Evolutionary conservation across 1,140 invertebrate genomes (phyloP).

Genomic region (Panagrolaimus sp.): DNA sequence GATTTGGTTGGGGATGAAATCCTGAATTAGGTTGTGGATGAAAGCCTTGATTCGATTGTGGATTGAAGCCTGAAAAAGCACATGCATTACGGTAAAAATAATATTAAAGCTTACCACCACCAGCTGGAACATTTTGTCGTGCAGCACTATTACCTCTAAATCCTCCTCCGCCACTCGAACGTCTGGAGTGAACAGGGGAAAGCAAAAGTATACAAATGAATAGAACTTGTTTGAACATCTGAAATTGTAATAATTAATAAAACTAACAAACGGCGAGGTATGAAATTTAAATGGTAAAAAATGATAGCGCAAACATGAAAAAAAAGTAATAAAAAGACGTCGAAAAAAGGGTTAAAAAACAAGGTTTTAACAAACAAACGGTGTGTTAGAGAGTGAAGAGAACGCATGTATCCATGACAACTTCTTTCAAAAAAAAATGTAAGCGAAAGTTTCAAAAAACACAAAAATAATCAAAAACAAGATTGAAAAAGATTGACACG

Average conservation of each 20-base stretch:
- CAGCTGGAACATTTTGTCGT: background rate
- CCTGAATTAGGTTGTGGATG: background rate
- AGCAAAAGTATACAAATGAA: slow-evolving; percentile 7
- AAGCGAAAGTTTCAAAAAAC: background rate
- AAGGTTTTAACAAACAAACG: too few relatives aligned
- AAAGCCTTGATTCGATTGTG: background rate
- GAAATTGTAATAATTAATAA: background rate
- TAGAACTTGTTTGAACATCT: slow-evolving; percentile 9
- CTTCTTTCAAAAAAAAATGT: background rate
- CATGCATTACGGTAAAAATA: background rate
- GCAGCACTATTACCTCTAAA: slow-evolving; percentile 1
- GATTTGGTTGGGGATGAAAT: slow-evolving; percentile 1
- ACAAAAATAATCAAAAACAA: background rate
- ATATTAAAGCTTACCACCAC: background rate
- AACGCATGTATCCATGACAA: background rate
- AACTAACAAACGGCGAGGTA: too few relatives aligned
- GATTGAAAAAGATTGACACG: slow-evolving; percentile 13
- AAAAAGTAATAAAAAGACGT: too few relatives aligned
- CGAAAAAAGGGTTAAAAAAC: too few relatives aligned
- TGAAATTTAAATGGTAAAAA: too few relatives aligned
- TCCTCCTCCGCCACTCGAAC: slow-evolving; percentile 1
- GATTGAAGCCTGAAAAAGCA: background rate
- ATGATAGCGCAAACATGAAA: too few relatives aligned
- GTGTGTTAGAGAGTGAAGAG: too few relatives aligned
- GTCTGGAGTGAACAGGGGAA: background rate